Percentiles rank a stretch among this genome's conserved stretches.
phyloP scores from a whole-genome alignment of 2,113 vertebrate genomes.

The Myxocyprinus asiaticus region DNA sequence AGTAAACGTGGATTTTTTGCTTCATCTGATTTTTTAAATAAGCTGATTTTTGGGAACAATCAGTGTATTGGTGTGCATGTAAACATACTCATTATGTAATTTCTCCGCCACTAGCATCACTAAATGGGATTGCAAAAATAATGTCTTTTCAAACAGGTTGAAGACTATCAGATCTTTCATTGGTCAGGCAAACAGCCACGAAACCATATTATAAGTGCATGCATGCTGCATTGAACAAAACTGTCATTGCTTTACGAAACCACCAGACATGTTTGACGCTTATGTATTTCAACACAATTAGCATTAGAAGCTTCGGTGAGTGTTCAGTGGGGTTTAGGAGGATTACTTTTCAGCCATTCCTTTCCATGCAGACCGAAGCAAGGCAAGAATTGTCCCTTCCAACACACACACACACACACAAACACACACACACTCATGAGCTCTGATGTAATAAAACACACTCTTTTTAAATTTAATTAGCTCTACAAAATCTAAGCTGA shows the following conservation, averaged over 20 bases:
- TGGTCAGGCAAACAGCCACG: neutral
- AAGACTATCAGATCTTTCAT: no score
- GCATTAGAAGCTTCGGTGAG: constrained; percentile 44
- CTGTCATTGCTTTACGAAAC: constrained; percentile 36
- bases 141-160: no score
- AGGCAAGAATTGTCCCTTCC: constrained; percentile 31
- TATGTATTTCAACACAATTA: constrained; percentile 55
- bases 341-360: constrained; percentile 11
- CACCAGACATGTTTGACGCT: constrained; percentile 46
- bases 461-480: constrained; percentile 58
- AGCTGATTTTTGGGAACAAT: no score
- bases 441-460: constrained; percentile 55
- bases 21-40: no score
- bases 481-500: constrained; percentile 5
- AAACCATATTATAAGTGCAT: constrained; percentile 36
- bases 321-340: neutral
- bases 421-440: neutral
- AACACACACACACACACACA: neutral
- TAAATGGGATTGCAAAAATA: no score
- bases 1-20: no score
- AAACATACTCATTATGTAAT: no score
- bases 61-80: no score
- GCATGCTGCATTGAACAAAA: constrained; percentile 52
- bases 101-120: no score
- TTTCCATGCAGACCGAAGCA: neutral